These are phyloP conservation scores for Rhinolophus sinicus DNA, from an alignment of 2,113 vertebrate genomes.

Conservation along the genomic window DNA sequence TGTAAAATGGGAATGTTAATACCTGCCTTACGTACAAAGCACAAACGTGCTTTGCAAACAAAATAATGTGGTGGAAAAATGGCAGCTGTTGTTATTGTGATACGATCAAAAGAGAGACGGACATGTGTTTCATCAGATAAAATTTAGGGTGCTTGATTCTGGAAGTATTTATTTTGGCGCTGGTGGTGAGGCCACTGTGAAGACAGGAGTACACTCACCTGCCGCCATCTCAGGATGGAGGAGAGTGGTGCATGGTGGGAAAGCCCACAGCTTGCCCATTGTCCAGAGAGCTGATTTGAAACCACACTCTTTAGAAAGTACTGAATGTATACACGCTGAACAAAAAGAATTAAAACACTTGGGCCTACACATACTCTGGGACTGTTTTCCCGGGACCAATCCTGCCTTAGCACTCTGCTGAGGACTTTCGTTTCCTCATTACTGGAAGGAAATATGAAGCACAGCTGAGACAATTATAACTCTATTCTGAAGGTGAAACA, in stretches of 20 bases:
- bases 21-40: neutral
- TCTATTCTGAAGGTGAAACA: slow-evolving; percentile 54
- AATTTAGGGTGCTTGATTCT: neutral
- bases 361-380: neutral
- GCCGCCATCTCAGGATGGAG: too few species aligned
- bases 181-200: neutral
- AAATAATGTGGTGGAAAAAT: neutral
- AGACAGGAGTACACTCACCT: neutral
- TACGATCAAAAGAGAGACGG: neutral
- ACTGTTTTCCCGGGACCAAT: slow-evolving; percentile 34
- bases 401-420: slow-evolving; percentile 28
- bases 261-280: neutral
- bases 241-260: neutral
- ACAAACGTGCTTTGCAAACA: neutral
- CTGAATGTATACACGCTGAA: neutral
- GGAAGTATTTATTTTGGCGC: neutral
- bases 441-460: slow-evolving; percentile 46
- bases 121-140: neutral
- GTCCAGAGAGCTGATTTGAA: neutral
- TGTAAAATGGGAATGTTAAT: neutral
- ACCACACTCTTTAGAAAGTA: neutral
- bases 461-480: slow-evolving; percentile 48
- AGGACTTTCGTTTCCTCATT: slow-evolving; percentile 28
- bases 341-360: slow-evolving; percentile 2
- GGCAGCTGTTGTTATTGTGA: neutral